These are phyloP conservation scores for Proteles cristata DNA, from an alignment of 2,113 vertebrate genomes.

Conservation along the genomic window DNA sequence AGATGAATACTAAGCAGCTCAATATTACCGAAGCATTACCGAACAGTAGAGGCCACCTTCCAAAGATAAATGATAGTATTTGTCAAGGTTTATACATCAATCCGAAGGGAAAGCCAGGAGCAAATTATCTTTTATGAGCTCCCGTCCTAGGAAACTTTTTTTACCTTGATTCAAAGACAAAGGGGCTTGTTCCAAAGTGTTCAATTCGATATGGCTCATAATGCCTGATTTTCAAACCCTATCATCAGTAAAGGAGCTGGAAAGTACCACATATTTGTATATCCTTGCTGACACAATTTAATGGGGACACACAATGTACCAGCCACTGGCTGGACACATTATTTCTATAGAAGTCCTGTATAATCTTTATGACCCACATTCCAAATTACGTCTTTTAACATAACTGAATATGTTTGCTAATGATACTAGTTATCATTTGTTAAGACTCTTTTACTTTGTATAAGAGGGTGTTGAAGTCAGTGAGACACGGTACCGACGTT, in stretches of 20 bases:
- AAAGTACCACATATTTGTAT: neutral
- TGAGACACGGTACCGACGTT: neutral
- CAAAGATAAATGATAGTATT: neutral
- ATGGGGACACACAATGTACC: neutral
- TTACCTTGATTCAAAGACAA: neutral
- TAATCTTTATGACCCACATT: neutral
- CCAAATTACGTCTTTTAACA: neutral
- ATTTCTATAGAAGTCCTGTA: neutral
- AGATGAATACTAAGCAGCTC: slow-evolving; percentile 9
- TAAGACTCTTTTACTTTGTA: neutral
- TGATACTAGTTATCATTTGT: neutral
- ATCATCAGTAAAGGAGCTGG: neutral
- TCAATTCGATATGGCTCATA: neutral
- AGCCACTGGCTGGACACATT: neutral
- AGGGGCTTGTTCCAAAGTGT: neutral
- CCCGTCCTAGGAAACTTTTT: slow-evolving; percentile 6
- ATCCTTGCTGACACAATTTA: neutral
- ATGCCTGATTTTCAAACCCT: neutral
- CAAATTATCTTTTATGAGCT: slow-evolving; percentile 31
- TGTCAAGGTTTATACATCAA: neutral
- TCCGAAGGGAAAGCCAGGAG: slow-evolving; percentile 40
- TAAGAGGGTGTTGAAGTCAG: neutral
- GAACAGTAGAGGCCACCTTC: neutral
- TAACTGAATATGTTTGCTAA: neutral
- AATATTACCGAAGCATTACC: neutral